Evolutionary conservation across 2,888 invertebrate genomes (phyloP).

Genomic region (Sclerodermus sp.): DNA sequence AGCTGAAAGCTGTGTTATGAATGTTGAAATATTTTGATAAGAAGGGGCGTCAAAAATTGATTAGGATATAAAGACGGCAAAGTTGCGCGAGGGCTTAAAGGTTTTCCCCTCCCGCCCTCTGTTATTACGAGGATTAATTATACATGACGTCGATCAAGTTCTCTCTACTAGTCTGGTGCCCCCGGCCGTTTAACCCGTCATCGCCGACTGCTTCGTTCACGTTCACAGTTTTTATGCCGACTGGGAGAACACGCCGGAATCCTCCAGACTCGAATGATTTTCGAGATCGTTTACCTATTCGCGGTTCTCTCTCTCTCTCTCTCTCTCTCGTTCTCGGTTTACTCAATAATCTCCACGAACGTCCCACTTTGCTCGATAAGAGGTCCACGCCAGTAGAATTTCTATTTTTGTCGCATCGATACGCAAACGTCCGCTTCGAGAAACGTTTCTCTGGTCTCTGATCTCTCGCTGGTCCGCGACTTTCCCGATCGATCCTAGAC

Average conservation of each 20-base stretch:
- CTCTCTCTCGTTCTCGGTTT: not conserved
- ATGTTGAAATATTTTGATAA: too few relatives aligned
- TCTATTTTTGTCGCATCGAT: constrained; percentile 28
- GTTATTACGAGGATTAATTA: too few relatives aligned
- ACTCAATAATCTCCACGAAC: not conserved
- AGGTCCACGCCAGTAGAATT: not conserved
- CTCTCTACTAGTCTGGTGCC: too few relatives aligned
- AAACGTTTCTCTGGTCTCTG: too few relatives aligned
- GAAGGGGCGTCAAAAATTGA: too few relatives aligned
- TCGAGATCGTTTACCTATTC: not conserved
- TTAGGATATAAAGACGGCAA: too few relatives aligned
- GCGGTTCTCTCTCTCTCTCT: not conserved
- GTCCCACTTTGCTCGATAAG: not conserved
- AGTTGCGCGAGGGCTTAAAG: too few relatives aligned
- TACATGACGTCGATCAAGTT: too few relatives aligned
- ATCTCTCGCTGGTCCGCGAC: too few relatives aligned
- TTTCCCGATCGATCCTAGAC: too few relatives aligned
- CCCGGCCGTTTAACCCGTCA: not conserved
- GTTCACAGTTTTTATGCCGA: not conserved
- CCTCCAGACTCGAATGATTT: not conserved
- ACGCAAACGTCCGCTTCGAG: constrained; percentile 15
- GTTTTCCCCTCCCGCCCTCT: too few relatives aligned
- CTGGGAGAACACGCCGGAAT: not conserved
- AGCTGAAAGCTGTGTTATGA: too few relatives aligned
- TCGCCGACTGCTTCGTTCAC: not conserved